phyloP scores from a whole-genome alignment of 2,113 vertebrate genomes.

The Speoplatyrhinus poulsoni region DNA sequence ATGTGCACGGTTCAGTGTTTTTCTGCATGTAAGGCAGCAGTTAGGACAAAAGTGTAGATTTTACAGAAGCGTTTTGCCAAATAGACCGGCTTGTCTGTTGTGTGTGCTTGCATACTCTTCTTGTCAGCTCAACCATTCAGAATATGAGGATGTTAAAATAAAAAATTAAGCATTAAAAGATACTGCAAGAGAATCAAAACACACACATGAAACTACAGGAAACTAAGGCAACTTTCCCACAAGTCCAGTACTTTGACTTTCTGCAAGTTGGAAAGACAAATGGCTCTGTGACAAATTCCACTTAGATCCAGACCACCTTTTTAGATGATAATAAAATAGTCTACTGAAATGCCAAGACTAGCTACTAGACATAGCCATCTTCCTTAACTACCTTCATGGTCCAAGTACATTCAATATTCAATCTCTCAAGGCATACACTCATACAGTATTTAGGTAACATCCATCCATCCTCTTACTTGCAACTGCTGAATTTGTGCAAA shows the following conservation, averaged over 20 bases:
- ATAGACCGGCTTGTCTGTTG: slow-evolving; percentile 21
- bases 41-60: slow-evolving; percentile 34
- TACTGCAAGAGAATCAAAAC: not conserved
- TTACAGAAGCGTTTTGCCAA: slow-evolving; percentile 21
- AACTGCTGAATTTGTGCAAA: slow-evolving; percentile 25
- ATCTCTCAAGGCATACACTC: slow-evolving; percentile 35
- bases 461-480: slow-evolving; percentile 27
- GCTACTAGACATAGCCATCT: slow-evolving; percentile 7
- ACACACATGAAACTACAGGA: slow-evolving; percentile 5
- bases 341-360: slow-evolving; percentile 15
- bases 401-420: slow-evolving; percentile 17
- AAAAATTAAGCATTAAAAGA: slow-evolving; percentile 2
- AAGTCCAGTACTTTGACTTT: slow-evolving; percentile 12
- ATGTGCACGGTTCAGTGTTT: slow-evolving; percentile 4
- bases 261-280: slow-evolving; percentile 9
- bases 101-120: slow-evolving; percentile 38
- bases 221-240: slow-evolving; percentile 29
- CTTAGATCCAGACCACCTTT: slow-evolving; percentile 37
- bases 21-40: slow-evolving; percentile 18
- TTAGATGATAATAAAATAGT: slow-evolving; percentile 23
- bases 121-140: slow-evolving; percentile 18
- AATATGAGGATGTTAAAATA: slow-evolving; percentile 2
- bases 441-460: slow-evolving; percentile 4
- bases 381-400: slow-evolving; percentile 20
- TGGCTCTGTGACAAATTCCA: slow-evolving; percentile 23